Evolutionary conservation across 2,797 vertebrate genomes (phyloP).

Genomic region (Enteromius trimaculatus): DNA sequence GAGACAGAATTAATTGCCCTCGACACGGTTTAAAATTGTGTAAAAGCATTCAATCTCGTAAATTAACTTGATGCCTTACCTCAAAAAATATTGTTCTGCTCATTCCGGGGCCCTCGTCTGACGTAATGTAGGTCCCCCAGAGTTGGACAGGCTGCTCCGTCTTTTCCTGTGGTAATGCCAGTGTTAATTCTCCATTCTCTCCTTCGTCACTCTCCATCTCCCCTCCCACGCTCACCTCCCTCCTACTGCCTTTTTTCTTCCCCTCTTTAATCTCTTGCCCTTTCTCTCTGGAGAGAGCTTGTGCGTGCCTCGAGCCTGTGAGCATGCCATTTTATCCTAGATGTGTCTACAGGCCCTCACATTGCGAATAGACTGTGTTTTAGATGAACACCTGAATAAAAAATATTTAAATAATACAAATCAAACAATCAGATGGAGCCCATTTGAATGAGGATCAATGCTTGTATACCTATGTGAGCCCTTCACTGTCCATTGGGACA

Average conservation of each 20-base stretch:
- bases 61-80: slow-evolving; percentile 64
- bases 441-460: neutral
- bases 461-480: neutral
- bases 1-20: neutral
- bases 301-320: slow-evolving; percentile 13
- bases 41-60: neutral
- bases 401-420: neutral
- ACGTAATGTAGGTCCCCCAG: slow-evolving; percentile 28
- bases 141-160: slow-evolving; percentile 18
- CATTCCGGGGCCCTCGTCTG: slow-evolving; percentile 64
- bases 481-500: neutral
- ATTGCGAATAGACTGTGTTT: neutral
- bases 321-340: neutral
- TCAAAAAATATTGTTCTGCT: slow-evolving; percentile 77
- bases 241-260: neutral
- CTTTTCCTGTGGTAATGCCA: slow-evolving; percentile 20
- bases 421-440: neutral
- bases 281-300: slow-evolving; percentile 2
- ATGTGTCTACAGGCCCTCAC: neutral
- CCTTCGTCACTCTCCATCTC: neutral
- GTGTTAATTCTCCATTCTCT: slow-evolving; percentile 30
- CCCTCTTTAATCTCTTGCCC: neutral
- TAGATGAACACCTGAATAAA: neutral
- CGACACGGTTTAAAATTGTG: neutral
- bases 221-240: slow-evolving; percentile 19